phyloP scores from a whole-genome alignment of 1,140 invertebrate species.

The Trissolcus basalis region DNA sequence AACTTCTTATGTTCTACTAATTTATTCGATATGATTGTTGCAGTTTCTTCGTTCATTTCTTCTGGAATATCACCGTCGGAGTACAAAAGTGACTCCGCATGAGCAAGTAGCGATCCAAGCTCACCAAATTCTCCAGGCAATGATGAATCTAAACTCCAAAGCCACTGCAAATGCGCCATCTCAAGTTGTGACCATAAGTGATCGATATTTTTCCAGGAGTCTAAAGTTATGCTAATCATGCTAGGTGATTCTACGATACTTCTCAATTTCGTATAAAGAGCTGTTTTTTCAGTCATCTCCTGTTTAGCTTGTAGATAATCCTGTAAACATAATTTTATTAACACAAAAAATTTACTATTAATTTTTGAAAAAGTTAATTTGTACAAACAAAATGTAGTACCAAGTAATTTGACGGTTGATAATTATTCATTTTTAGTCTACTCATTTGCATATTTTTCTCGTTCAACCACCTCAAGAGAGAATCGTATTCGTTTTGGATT shows the following conservation, averaged over 20 bases:
- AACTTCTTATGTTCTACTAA: conserved; percentile 93
- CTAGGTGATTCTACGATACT: conserved; percentile 86
- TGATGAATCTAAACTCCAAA: conserved; percentile 88
- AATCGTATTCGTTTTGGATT: conserved; percentile 87
- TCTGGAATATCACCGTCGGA: conserved; percentile 87
- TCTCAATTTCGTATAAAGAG: conserved; percentile 83
- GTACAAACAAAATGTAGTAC: conserved; percentile 65
- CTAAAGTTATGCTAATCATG: conserved; percentile 85
- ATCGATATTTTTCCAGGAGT: conserved; percentile 87
- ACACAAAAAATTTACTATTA: conserved; percentile 46
- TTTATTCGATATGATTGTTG: conserved; percentile 89
- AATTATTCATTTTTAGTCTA: conserved; percentile 76
- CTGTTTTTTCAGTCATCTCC: conserved; percentile 83
- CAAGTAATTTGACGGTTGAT: conserved; percentile 74
- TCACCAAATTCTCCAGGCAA: conserved; percentile 89
- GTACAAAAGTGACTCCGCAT: conserved; percentile 88
- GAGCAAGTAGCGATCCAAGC: conserved; percentile 92
- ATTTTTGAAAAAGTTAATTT: too few species aligned
- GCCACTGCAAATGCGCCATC: conserved; percentile 85
- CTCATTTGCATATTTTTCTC: conserved; percentile 84
- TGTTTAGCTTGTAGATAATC: conserved; percentile 84
- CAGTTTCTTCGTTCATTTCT: conserved; percentile 89
- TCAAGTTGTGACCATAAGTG: conserved; percentile 86
- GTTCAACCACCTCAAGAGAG: conserved; percentile 87
- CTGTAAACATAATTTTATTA: conserved; percentile 54